Evolutionary conservation across 2,113 vertebrate species (phyloP).

Genomic region (Oryzias melastigma): DNA sequence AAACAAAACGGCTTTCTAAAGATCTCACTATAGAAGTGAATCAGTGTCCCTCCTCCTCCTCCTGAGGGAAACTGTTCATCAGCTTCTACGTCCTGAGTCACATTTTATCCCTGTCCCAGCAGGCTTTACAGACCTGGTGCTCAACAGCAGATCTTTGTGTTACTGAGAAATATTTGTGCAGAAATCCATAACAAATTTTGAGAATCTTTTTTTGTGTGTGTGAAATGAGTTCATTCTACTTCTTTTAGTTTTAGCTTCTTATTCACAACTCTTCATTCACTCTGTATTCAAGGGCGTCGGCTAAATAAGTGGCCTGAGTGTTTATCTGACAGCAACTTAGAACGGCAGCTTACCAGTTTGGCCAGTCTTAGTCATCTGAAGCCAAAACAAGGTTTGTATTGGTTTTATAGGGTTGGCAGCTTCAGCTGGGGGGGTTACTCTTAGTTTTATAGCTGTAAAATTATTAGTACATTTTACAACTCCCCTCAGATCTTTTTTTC

Average conservation of each 20-base stretch:
- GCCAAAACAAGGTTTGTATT: conserved; percentile 1
- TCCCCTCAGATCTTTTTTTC: too few relatives aligned
- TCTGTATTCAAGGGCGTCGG: conserved; percentile 10
- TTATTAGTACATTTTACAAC: too few relatives aligned
- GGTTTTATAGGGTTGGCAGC: not conserved
- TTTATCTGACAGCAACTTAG: conserved; percentile 4
- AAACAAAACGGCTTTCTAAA: too few relatives aligned
- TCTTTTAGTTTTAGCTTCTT: not conserved
- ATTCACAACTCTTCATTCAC: not conserved
- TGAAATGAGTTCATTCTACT: not conserved
- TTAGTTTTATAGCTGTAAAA: too few relatives aligned
- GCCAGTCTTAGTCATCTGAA: conserved; percentile 15
- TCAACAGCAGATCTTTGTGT: not conserved
- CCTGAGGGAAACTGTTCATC: conserved; percentile 51
- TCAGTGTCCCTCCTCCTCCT: conserved; percentile 39
- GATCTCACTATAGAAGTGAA: conserved; percentile 48
- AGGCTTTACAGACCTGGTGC: conserved; percentile 36
- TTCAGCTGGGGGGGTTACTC: too few relatives aligned
- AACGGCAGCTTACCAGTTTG: conserved; percentile 36
- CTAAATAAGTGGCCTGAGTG: conserved; percentile 17
- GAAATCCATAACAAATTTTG: too few relatives aligned
- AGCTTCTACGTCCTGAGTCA: conserved; percentile 58
- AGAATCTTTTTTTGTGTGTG: too few relatives aligned
- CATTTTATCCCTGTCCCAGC: conserved; percentile 44
- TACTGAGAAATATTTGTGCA: too few relatives aligned